Percentiles rank a stretch among this genome's conserved stretches.
phyloP scores from a whole-genome alignment of 2,797 vertebrate species.

The Paratrypauchen microcephalus region DNA sequence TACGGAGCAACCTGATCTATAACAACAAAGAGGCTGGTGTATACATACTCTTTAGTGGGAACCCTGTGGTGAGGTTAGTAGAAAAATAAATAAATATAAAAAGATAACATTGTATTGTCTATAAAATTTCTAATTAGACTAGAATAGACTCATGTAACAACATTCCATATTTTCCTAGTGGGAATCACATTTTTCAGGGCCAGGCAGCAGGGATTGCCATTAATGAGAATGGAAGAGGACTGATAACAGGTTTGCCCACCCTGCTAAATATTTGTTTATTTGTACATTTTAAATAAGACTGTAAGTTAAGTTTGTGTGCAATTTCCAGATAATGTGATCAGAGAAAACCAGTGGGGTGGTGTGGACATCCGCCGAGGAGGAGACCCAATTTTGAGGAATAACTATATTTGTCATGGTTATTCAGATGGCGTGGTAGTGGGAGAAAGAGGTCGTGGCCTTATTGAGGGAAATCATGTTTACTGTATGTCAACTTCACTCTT shows the following conservation, averaged over 20 bases:
- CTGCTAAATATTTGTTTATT: not conserved
- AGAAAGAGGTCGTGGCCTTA: slow-evolving; percentile 86
- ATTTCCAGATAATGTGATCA: slow-evolving; percentile 86
- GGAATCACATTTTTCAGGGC: slow-evolving; percentile 94
- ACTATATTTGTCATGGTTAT: slow-evolving; percentile 90
- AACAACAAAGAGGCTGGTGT: slow-evolving; percentile 96
- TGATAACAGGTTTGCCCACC: slow-evolving; percentile 82
- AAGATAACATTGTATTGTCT: not conserved
- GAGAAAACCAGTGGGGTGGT: slow-evolving; percentile 92
- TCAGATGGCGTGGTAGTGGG: slow-evolving; percentile 91
- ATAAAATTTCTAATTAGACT: not conserved
- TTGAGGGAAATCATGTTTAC: slow-evolving; percentile 90
- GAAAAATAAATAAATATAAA: not conserved
- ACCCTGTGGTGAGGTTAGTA: slow-evolving; percentile 87
- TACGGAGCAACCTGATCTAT: slow-evolving; percentile 91
- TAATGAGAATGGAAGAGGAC: slow-evolving; percentile 90
- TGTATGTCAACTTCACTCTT: slow-evolving; percentile 68
- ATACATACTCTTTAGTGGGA: slow-evolving; percentile 91
- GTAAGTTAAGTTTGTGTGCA: not conserved
- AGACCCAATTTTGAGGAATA: slow-evolving; percentile 86
- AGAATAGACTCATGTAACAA: not conserved
- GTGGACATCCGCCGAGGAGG: slow-evolving; percentile 89
- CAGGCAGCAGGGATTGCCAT: slow-evolving; percentile 91
- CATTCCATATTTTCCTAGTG: slow-evolving; percentile 65
- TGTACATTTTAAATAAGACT: not conserved